These are phyloP conservation scores for Mechanitis mazaeus DNA, from an alignment of 2,888 invertebrate genomes.

Conservation along the genomic window DNA sequence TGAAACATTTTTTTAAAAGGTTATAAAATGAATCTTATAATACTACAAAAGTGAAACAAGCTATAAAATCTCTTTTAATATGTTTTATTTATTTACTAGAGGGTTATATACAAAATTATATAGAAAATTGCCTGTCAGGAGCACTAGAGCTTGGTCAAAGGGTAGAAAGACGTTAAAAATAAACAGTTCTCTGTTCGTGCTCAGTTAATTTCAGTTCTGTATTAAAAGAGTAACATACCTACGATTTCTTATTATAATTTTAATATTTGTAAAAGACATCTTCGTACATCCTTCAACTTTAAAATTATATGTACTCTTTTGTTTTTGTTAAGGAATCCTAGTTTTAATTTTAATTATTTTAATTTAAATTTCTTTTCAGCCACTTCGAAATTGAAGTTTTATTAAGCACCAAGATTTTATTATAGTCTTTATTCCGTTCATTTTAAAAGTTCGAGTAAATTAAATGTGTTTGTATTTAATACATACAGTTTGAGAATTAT, in stretches of 20 bases:
- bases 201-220: conserved; percentile 24
- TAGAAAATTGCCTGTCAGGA: conserved; percentile 67
- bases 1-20: too few species aligned
- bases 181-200: conserved; percentile 30
- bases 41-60: neutral
- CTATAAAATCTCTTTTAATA: neutral
- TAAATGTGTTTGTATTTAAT: too few species aligned
- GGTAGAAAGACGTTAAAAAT: conserved; percentile 44
- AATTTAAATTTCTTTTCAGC: too few species aligned
- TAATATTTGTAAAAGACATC: neutral
- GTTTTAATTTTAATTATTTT: too few species aligned
- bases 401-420: too few species aligned
- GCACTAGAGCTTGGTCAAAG: conserved; percentile 57
- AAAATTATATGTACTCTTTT: too few species aligned
- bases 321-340: too few species aligned
- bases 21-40: neutral
- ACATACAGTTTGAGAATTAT: too few species aligned
- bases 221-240: conserved; percentile 16
- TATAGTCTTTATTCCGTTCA: too few species aligned
- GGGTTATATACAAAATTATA: conserved; percentile 45
- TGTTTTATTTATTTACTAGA: conserved; percentile 22
- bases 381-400: too few species aligned
- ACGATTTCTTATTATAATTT: conserved; percentile 6
- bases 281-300: neutral
- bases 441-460: too few species aligned